Base-by-base conservation (phyloP, 2,888 invertebrate genomes). In the Saturnia pavonia region DNA sequence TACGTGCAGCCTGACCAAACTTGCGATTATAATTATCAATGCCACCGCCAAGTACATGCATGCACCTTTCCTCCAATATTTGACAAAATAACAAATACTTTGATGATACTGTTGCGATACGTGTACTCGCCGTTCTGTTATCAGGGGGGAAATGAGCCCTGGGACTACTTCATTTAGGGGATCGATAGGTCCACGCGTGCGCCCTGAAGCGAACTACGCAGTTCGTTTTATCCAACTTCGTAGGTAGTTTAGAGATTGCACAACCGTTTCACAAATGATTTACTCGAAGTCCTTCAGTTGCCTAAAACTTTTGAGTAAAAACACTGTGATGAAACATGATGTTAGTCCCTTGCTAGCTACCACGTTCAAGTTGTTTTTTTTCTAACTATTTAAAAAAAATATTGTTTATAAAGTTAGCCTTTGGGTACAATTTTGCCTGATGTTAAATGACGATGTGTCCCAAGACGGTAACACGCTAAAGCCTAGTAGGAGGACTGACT, bases 21-120 rank as follows among this genome's bases (percentile, higher is more conserved):
- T 94, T 74, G 93, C 93, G 76, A 94, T 87, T 70, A 94, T 90
- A 75, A 94, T 91, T 78, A 94, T 92, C 77, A 94, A 80, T 80
- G 93, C 92, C 88, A 94, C 92, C 71, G 93, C 93, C 77, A 94
- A 88, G 90, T 94, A 94, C 93, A 94, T 93, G 87, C 90, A 90
- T 87, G 81, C 84, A 84, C 77, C 86, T 84, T 81, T 78, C 74
- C 75, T 75, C 77, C 72, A 78, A 77, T 80, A 74, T 72, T 68
- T 71, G 42, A 69, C 19, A 68, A 72, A 65, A 75, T 72, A 74
- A 76, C 76, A 77, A 77, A 77, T 78, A 76, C 74, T 51, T 48
- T 51, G 40, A 81, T 76, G 84, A 85, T 85, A 84, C 86, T 76
- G 70, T 77, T 80, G 40, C 40, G 19, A 8, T 65, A 40, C 40